Percentiles rank a stretch among this genome's conserved stretches.
These are phyloP conservation scores for Cyprinella venusta DNA, from an alignment of 2,797 vertebrate genomes.

Conservation along the genomic window DNA sequence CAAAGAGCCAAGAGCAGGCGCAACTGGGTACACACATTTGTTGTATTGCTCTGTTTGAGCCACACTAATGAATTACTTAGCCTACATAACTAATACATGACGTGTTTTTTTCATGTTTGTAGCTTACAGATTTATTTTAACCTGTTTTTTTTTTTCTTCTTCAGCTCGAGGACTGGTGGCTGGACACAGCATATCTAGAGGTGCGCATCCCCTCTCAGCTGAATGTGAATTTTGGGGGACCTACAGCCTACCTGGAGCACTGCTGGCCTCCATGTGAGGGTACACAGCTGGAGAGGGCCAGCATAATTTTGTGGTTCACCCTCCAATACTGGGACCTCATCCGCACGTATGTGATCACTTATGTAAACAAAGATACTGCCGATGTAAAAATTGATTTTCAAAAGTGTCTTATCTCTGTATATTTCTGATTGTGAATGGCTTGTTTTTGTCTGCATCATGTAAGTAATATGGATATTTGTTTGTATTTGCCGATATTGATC, in stretches of 20 bases:
- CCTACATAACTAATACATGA: background rate
- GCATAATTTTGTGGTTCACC: conserved; percentile 82
- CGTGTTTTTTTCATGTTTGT: background rate
- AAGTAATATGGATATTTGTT: background rate
- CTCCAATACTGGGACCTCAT: conserved; percentile 92
- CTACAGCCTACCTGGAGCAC: conserved; percentile 85
- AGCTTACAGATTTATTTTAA: background rate
- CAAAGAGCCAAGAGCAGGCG: conserved; percentile 85
- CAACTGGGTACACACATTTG: conserved; percentile 85
- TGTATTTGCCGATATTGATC: conserved; percentile 31
- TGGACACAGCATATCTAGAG: conserved; percentile 89
- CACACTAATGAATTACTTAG: background rate
- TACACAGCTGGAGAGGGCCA: conserved; percentile 84
- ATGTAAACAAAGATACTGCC: background rate
- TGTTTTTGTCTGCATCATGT: background rate
- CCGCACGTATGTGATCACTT: conserved; percentile 79
- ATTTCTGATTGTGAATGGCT: background rate
- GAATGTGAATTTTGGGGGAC: conserved; percentile 88
- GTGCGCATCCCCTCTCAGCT: conserved; percentile 88
- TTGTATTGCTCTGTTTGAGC: background rate
- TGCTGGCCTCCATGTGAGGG: conserved; percentile 89
- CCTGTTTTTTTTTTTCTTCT: background rate
- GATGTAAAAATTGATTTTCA: background rate
- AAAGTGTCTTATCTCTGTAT: background rate
- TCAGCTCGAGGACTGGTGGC: conserved; percentile 98